Percentiles rank a stretch among this genome's conserved stretches.
These are phyloP conservation scores for Pelodiscus sinensis DNA, from an alignment of 2,113 vertebrate species.

Conservation along the genomic window DNA sequence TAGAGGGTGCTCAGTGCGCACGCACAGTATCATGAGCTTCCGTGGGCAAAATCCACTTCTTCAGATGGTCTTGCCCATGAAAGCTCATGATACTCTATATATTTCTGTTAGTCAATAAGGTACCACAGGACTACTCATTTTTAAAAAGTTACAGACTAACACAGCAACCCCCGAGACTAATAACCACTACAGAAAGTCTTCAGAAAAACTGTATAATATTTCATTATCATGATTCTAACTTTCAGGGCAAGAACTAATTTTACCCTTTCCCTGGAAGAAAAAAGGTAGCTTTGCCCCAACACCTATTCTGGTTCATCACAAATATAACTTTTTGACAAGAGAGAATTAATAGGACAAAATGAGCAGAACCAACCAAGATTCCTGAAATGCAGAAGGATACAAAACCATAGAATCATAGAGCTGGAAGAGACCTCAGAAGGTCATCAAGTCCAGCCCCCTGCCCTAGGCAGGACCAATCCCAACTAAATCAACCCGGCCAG, in stretches of 20 bases:
- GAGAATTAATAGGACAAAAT: background rate
- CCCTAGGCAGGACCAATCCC: too few relatives aligned
- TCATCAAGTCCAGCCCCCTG: too few relatives aligned
- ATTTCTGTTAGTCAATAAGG: too few relatives aligned
- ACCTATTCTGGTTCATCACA: background rate
- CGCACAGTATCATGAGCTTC: too few relatives aligned
- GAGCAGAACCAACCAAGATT: background rate
- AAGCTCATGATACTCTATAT: too few relatives aligned
- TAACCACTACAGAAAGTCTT: background rate
- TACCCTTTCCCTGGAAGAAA: background rate
- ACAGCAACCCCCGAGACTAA: too few relatives aligned
- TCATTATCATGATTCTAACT: background rate
- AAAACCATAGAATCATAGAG: background rate
- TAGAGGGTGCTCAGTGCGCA: background rate
- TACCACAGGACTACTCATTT: too few relatives aligned
- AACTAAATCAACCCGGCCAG: too few relatives aligned
- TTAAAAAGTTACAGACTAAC: too few relatives aligned
- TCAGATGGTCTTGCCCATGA: too few relatives aligned
- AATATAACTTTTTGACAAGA: fast-evolving
- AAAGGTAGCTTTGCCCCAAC: background rate
- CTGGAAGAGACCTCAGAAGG: too few relatives aligned
- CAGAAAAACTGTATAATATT: background rate
- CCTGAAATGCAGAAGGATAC: background rate
- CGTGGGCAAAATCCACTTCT: too few relatives aligned
- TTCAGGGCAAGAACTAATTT: background rate